These are phyloP conservation scores for Setipinna tenuifilis DNA, from an alignment of 2,797 vertebrate species.

Conservation along the genomic window DNA sequence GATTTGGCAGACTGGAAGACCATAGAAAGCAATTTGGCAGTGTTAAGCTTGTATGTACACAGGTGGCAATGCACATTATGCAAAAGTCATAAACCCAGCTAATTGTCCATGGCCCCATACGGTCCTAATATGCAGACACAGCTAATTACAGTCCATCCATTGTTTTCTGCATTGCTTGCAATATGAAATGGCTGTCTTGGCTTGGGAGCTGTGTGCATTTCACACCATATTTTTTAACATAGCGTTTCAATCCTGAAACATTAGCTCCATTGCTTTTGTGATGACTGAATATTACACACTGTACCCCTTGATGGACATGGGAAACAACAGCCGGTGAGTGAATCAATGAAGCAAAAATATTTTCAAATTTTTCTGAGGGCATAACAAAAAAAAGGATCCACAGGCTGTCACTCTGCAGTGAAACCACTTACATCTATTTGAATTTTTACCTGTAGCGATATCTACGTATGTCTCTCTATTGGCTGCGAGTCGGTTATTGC, in stretches of 20 bases:
- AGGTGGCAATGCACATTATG: constrained; percentile 5
- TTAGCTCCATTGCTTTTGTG: background rate
- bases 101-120: constrained; percentile 13
- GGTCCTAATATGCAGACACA: background rate
- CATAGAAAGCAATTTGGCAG: background rate
- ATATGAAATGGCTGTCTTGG: background rate
- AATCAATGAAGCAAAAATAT: background rate
- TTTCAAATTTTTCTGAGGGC: background rate
- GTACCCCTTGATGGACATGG: background rate
- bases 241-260: background rate
- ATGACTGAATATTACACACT: background rate
- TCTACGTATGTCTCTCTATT: background rate
- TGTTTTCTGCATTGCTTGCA: constrained; percentile 7
- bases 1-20: background rate
- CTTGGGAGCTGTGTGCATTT: background rate
- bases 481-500: background rate
- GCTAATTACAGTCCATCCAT: background rate
- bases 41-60: background rate
- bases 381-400: background rate
- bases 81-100: background rate
- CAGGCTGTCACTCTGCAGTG: background rate
- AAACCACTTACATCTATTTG: background rate
- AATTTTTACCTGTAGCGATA: background rate
- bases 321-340: background rate
- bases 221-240: background rate